Percentiles rank a stretch among this genome's conserved stretches.
phyloP scores from a whole-genome alignment of 2,888 invertebrate species.

The Oscheius sp. region DNA sequence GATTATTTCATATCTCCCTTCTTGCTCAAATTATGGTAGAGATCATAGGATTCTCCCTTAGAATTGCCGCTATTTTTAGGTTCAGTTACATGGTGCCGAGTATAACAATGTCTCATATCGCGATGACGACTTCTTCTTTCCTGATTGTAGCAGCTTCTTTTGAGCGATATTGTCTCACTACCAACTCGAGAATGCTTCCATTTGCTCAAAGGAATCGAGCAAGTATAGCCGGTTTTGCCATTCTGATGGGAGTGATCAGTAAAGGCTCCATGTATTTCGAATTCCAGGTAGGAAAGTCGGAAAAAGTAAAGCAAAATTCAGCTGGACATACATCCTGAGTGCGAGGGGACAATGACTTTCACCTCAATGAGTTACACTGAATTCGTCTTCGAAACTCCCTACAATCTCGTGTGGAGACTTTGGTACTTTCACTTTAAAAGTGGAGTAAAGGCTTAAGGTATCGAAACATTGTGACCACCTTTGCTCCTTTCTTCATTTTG shows the following conservation, averaged over 20 bases:
- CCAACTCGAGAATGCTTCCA: constrained; percentile 51
- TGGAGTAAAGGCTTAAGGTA: constrained; percentile 51
- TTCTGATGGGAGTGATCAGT: constrained; percentile 61
- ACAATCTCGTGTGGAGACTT: constrained; percentile 54
- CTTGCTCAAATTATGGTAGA: constrained; percentile 62
- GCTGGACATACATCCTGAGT: constrained; percentile 49
- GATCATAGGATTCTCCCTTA: too few species aligned
- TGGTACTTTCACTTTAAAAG: constrained; percentile 30
- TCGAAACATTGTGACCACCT: constrained; percentile 66
- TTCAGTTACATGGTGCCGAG: constrained; percentile 67
- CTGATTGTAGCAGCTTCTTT: constrained; percentile 65
- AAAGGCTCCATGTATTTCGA: constrained; percentile 63
- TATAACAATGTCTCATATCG: constrained; percentile 67
- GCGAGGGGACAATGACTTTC: constrained; percentile 57
- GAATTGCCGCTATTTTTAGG: too few species aligned
- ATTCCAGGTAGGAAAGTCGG: constrained; percentile 52
- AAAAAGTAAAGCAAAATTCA: constrained; percentile 27
- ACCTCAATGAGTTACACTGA: constrained; percentile 50
- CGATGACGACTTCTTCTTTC: constrained; percentile 66
- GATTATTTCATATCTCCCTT: constrained; percentile 57
- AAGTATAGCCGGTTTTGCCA: constrained; percentile 45
- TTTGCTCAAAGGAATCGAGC: constrained; percentile 49
- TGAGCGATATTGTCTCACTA: constrained; percentile 62
- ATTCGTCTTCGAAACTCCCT: constrained; percentile 62
- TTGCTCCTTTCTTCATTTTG: constrained; percentile 67